Evolutionary conservation across 2,888 invertebrate genomes (phyloP).

Genomic region (Microplitis deprimator): DNA sequence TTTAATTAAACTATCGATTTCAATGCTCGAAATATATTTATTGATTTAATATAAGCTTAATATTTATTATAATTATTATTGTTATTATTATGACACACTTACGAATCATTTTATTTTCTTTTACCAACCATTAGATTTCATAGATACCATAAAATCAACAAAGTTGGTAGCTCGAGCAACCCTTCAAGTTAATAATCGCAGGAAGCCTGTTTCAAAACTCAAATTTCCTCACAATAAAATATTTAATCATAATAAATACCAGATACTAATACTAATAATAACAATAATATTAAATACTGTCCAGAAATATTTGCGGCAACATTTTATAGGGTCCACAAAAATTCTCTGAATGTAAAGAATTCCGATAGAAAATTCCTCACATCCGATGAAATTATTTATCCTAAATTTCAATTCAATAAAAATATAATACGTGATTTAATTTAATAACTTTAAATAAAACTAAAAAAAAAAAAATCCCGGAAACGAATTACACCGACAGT

Average conservation of each 20-base stretch:
- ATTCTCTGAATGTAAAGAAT: neutral
- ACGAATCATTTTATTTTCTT: too few species aligned
- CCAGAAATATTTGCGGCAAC: neutral
- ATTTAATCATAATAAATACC: neutral
- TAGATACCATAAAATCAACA: too few species aligned
- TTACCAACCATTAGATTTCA: too few species aligned
- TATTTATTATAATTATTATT: neutral
- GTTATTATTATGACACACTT: neutral
- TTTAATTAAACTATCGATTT: neutral
- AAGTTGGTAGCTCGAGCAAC: too few species aligned
- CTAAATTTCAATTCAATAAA: neutral
- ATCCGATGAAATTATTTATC: neutral
- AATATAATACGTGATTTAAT: neutral
- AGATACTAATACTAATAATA: neutral
- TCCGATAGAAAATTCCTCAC: neutral
- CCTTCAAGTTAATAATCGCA: too few species aligned
- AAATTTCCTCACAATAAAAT: neutral
- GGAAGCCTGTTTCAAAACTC: neutral
- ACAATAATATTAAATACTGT: neutral
- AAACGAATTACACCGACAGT: neutral
- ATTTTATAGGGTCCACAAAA: neutral
- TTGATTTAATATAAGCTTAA: neutral
- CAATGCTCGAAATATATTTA: neutral
- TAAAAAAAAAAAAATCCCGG: neutral
- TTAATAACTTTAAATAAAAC: neutral